Evolutionary conservation across 2,113 vertebrate species (phyloP).

Genomic region (Crotalus helleri): DNA sequence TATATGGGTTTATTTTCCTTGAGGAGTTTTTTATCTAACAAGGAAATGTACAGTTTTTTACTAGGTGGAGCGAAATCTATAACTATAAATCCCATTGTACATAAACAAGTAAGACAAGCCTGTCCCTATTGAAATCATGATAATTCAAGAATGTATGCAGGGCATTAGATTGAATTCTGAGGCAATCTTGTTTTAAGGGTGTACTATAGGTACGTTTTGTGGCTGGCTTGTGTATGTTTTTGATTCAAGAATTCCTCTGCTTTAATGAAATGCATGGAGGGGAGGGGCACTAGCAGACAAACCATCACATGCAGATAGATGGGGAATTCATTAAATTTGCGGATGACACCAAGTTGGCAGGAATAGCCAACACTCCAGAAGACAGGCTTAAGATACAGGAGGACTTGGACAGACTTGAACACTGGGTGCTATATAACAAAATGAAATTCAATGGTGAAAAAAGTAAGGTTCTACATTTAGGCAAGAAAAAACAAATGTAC

Average conservation of each 20-base stretch:
- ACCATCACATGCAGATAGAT: neutral
- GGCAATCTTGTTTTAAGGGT: neutral
- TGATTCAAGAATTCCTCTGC: neutral
- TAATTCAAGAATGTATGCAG: neutral
- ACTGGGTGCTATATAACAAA: no score
- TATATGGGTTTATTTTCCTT: neutral
- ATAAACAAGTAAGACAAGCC: neutral
- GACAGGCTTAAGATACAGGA: no score
- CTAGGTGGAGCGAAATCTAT: neutral
- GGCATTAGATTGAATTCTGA: neutral
- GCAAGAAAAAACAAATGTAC: no score
- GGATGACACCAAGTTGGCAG: no score
- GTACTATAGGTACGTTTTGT: neutral
- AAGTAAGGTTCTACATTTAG: no score
- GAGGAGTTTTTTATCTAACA: neutral
- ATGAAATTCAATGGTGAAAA: no score
- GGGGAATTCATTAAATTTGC: no score
- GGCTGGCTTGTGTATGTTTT: neutral
- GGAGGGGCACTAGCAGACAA: neutral
- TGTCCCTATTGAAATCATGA: neutral
- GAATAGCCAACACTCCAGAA: no score
- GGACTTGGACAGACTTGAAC: no score
- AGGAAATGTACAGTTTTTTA: neutral
- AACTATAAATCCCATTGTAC: neutral
- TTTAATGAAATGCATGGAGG: neutral